These are phyloP conservation scores for Zophobas atratus DNA, from an alignment of 1,140 invertebrate species.

Conservation along the genomic window DNA sequence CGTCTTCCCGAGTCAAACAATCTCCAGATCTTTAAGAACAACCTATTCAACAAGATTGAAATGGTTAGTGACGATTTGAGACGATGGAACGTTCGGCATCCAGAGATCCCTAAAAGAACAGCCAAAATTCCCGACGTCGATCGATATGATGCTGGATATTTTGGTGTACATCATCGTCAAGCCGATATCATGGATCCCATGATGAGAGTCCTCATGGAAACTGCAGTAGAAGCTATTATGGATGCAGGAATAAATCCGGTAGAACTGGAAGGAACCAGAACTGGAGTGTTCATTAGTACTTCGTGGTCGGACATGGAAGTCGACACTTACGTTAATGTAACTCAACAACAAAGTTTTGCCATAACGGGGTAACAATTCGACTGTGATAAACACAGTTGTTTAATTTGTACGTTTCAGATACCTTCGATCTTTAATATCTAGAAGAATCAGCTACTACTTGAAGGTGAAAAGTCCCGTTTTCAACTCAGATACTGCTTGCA, in stretches of 20 bases:
- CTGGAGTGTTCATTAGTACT: slow-evolving; percentile 85
- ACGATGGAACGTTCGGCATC: slow-evolving; percentile 80
- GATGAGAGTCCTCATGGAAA: slow-evolving; percentile 86
- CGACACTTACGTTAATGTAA: not conserved
- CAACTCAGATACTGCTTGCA: slow-evolving; percentile 91
- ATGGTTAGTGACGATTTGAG: slow-evolving; percentile 84
- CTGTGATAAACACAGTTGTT: not conserved
- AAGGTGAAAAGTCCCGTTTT: slow-evolving; percentile 85
- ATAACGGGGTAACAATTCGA: not conserved
- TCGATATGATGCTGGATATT: slow-evolving; percentile 88
- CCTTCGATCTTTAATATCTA: slow-evolving; percentile 80
- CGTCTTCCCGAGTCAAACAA: slow-evolving; percentile 2
- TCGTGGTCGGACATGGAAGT: slow-evolving; percentile 65
- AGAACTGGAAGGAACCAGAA: slow-evolving; percentile 78
- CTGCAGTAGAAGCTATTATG: slow-evolving; percentile 87
- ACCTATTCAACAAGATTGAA: slow-evolving; percentile 87
- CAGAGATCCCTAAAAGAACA: slow-evolving; percentile 79
- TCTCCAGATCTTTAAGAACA: slow-evolving; percentile 84
- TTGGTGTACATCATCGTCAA: slow-evolving; percentile 86
- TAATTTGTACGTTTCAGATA: slow-evolving; percentile 1
- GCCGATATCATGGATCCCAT: slow-evolving; percentile 92
- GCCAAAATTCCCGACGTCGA: slow-evolving; percentile 85
- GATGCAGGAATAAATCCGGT: slow-evolving; percentile 82
- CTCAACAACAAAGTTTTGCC: not conserved
- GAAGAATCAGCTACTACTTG: slow-evolving; percentile 86